Evolutionary conservation across 1,140 invertebrate species (phyloP).

Genomic region (Conus ventricosus): DNA sequence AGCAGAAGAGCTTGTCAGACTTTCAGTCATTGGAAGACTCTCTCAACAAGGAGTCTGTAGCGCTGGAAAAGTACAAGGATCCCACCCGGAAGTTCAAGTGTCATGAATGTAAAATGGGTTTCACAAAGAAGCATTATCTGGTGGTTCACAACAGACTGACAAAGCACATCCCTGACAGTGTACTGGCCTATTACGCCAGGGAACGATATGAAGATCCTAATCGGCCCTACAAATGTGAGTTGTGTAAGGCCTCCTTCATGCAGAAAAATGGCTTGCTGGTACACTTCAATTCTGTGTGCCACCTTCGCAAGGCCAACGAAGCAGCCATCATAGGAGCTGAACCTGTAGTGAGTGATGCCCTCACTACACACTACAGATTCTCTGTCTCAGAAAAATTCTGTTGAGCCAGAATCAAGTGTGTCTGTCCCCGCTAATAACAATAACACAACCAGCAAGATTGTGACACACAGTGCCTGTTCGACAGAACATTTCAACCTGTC

Average conservation of each 20-base stretch:
- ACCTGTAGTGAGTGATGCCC: slow-evolving; percentile 15
- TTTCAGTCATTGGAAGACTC: slow-evolving; percentile 85
- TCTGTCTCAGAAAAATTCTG: not conserved
- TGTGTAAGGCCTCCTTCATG: slow-evolving; percentile 96
- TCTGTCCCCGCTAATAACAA: slow-evolving; percentile 4
- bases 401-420: not conserved
- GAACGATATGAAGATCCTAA: slow-evolving; percentile 97
- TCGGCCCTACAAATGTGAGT: slow-evolving; percentile 95
- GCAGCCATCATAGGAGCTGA: slow-evolving; percentile 77
- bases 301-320: slow-evolving; percentile 86
- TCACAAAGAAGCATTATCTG: slow-evolving; percentile 91
- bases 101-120: slow-evolving; percentile 94
- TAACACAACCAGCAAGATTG: not conserved
- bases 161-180: slow-evolving; percentile 87
- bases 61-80: slow-evolving; percentile 93
- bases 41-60: slow-evolving; percentile 91
- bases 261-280: slow-evolving; percentile 96
- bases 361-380: not conserved
- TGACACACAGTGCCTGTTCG: not conserved
- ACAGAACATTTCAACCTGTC: not conserved
- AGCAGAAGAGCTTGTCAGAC: not conserved
- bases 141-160: slow-evolving; percentile 94
- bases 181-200: slow-evolving; percentile 84
- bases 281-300: slow-evolving; percentile 96
- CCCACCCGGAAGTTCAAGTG: slow-evolving; percentile 94